phyloP scores from a whole-genome alignment of 2,113 vertebrate species.

The Hylia prasina region DNA sequence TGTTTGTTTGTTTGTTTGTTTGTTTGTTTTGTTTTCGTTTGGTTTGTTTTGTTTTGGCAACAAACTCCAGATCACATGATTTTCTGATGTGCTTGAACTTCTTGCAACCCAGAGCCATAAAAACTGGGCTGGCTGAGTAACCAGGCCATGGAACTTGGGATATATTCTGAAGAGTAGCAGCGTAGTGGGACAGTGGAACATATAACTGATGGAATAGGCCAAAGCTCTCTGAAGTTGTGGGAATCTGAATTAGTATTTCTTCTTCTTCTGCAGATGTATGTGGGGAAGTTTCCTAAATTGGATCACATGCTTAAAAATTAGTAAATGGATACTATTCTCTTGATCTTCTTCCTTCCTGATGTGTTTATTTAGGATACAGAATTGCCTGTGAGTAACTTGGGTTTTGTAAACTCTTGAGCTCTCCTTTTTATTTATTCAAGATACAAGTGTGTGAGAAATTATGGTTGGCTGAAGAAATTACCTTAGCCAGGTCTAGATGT shows the following conservation, averaged over 20 bases:
- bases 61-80: too few species aligned
- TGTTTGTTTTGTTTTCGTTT: too few species aligned
- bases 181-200: not conserved
- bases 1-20: too few species aligned
- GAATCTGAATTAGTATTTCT: not conserved
- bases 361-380: not conserved
- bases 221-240: not conserved
- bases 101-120: not conserved
- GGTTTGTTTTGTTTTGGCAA: too few species aligned
- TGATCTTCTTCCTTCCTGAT: not conserved
- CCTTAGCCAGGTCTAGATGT: not conserved
- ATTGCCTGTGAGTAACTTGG: not conserved
- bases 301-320: not conserved
- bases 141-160: not conserved
- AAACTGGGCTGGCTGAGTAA: not conserved
- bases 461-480: not conserved
- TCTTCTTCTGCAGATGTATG: not conserved
- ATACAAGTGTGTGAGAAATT: not conserved
- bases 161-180: not conserved
- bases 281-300: not conserved
- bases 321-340: not conserved
- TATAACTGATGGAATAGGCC: not conserved
- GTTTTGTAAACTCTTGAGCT: not conserved
- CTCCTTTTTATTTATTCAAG: not conserved
- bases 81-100: too few species aligned